Evolutionary conservation across 2,113 vertebrate genomes (phyloP).

Genomic region (Alces alces): DNA sequence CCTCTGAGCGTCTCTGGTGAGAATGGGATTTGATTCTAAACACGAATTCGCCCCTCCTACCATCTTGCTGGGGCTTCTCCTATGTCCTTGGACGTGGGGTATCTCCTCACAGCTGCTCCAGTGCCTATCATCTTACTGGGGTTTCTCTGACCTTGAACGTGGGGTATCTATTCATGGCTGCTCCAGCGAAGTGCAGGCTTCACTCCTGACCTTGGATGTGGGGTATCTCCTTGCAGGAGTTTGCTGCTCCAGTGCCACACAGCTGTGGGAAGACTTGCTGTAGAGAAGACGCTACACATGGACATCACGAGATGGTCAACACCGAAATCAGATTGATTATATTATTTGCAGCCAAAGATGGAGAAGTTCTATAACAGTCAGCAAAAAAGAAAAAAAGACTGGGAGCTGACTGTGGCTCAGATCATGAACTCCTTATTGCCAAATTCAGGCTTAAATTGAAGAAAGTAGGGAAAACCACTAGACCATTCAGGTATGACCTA

Average conservation of each 20-base stretch:
- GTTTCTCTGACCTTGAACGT: no score
- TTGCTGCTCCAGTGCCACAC: rapidly evolving
- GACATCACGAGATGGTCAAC: neutral
- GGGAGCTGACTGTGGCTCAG: neutral
- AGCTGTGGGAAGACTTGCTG: rapidly evolving
- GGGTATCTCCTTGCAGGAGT: rapidly evolving
- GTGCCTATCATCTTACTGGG: no score
- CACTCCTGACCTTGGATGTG: neutral
- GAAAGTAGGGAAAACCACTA: neutral
- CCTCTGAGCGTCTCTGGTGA: neutral
- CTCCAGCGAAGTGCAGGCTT: no score
- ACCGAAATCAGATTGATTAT: neutral
- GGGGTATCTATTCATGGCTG: no score
- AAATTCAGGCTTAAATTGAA: neutral
- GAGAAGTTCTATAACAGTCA: neutral
- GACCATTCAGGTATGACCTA: neutral
- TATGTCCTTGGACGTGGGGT: neutral
- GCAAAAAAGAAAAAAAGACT: neutral
- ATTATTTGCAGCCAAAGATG: neutral
- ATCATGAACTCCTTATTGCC: neutral
- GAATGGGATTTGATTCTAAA: neutral
- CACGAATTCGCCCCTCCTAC: neutral
- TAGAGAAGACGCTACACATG: neutral
- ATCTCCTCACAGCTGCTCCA: neutral
- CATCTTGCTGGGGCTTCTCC: neutral